These are phyloP conservation scores for Sebastes vulpes DNA, from an alignment of 2,797 vertebrate species.

Conservation along the genomic window DNA sequence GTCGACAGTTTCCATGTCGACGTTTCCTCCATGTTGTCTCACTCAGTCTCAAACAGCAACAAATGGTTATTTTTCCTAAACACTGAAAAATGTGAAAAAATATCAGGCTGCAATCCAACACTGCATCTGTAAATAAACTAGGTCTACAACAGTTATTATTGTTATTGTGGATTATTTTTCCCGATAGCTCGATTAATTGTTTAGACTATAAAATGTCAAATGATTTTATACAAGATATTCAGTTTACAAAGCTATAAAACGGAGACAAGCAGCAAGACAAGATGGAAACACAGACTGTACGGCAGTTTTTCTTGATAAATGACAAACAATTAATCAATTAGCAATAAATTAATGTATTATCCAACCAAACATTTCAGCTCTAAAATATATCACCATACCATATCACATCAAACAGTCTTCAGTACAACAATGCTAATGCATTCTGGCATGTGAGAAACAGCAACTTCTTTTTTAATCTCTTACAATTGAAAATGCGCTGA, in stretches of 20 bases:
- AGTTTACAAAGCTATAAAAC: not conserved
- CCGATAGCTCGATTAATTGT: not conserved
- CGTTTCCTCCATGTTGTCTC: not conserved
- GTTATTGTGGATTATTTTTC: not conserved
- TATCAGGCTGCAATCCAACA: not conserved
- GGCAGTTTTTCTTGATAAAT: not conserved
- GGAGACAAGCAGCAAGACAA: not conserved
- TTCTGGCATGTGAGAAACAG: not conserved
- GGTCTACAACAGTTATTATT: not conserved
- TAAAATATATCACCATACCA: not conserved
- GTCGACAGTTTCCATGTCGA: slow-evolving; percentile 11
- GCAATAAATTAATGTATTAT: not conserved
- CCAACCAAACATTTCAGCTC: not conserved
- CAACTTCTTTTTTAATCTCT: not conserved
- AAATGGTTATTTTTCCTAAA: not conserved
- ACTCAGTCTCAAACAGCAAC: not conserved
- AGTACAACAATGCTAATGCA: not conserved
- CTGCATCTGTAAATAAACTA: not conserved
- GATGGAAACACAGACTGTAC: not conserved
- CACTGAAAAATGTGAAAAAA: not conserved
- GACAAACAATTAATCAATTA: not conserved
- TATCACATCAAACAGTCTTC: not conserved
- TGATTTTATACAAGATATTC: not conserved
- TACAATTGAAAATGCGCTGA: not conserved
- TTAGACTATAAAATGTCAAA: not conserved